Base-by-base conservation (phyloP, 2,888 invertebrate species). In the Harpalus rubripes region DNA sequence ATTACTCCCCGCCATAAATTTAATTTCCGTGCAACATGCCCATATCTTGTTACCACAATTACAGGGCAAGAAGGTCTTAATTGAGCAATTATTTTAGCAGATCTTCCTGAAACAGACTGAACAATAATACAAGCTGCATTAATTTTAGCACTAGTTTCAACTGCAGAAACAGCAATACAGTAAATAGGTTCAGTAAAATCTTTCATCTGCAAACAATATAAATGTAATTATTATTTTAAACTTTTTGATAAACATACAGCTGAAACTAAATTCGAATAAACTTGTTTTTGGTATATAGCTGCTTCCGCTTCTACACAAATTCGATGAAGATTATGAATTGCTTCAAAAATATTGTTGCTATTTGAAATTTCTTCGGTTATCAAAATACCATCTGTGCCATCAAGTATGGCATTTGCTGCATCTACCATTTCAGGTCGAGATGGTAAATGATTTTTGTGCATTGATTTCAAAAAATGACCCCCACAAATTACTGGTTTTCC, bases 401-500 rank as follows among this genome's bases (percentile, higher is more conserved):
- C 98, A 22, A 98, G 92, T 61, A 98, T 95, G 10, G 97, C 95
- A 91, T 98, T 98, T 22, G 97, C 98, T n/a, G 98, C 96, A 90
- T 98, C 98, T 18, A 96, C 94, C n/a, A 95, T 93, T 91, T 96
- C 96, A 12, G 96, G 95, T 91, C 94, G 94, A 81, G 95, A 97
- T 87, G 95, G 96, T 86, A 93, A 93, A 88, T 93, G 96, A 91
- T 94, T 97, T 91, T 93, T 95, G 87, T 94, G 95, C 98, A 95
- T 98, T 88, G 94, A 97, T 91, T 94, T 97, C 90, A 94, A 92
- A 96, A 96, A 95, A 91, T 95, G 93, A 0, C 96, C 96, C 1
- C 97, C 97, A 90, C 96, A 96, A 87, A 98, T 96, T 12, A 96
- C 96, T 0, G 97, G 96, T 89, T 98, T 97, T 1, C 98, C 98